Percentiles rank a stretch among this genome's conserved stretches.
Conservation (phyloP, 2,113 vertebrate species). For the Hystrix cristata region DNA sequence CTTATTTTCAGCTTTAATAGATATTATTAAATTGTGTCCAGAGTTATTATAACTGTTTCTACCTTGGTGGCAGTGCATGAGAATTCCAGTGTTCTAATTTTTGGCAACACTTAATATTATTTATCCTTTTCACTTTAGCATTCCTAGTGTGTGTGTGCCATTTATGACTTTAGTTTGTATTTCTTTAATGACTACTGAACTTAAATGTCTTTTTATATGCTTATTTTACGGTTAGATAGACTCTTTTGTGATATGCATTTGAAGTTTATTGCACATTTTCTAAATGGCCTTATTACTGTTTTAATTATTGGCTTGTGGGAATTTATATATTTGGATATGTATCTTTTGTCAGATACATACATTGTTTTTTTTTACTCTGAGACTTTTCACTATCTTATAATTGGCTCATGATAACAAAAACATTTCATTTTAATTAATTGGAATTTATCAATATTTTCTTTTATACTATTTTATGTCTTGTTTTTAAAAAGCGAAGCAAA, state of each 20-base stretch:
- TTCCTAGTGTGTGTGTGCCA: neutral
- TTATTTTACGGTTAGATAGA: neutral
- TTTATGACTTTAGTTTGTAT: neutral
- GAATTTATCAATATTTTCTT: neutral
- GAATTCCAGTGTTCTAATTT: neutral
- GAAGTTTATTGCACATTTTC: neutral
- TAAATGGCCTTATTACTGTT: neutral
- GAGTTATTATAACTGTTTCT: neutral
- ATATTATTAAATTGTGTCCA: constrained; percentile 2
- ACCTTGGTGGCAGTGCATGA: neutral
- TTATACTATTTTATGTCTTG: neutral
- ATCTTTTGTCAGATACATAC: constrained; percentile 4
- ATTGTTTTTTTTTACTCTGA: neutral
- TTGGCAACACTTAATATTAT: constrained; percentile 14
- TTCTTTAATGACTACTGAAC: neutral
- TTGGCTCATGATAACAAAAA: neutral
- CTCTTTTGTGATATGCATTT: neutral
- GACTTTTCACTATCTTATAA: neutral
- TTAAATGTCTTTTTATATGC: neutral
- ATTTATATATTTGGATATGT: neutral
- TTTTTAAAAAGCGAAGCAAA: neutral
- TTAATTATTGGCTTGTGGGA: neutral
- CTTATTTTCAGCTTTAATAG: neutral
- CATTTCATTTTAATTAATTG: neutral
- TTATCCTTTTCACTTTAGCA: constrained; percentile 6